These are phyloP conservation scores for Scophthalmus maximus DNA, from an alignment of 2,113 vertebrate species.

Conservation along the genomic window DNA sequence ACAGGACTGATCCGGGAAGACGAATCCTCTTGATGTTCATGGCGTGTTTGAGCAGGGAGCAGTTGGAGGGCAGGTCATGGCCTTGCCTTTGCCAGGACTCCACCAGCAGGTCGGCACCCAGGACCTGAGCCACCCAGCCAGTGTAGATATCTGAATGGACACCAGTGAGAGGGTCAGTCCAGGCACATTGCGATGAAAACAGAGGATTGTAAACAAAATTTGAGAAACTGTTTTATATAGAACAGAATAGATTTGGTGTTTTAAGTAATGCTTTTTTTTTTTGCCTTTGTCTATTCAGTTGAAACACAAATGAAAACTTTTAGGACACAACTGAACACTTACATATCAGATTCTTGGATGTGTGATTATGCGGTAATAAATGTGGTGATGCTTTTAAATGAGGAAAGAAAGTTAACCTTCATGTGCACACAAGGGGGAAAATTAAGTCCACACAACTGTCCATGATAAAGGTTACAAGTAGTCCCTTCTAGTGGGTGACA, in stretches of 20 bases:
- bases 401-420: too few relatives aligned
- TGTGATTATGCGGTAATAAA: too few relatives aligned
- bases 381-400: too few relatives aligned
- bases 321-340: too few relatives aligned
- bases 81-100: constrained; percentile 88
- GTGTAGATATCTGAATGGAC: constrained; percentile 88
- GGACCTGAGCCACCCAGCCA: constrained; percentile 90
- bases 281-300: not conserved
- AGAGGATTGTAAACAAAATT: not conserved
- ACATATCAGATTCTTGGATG: too few relatives aligned
- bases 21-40: constrained; percentile 86
- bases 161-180: not conserved
- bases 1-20: constrained; percentile 72
- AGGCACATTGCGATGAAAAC: too few relatives aligned
- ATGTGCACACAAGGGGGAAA: too few relatives aligned
- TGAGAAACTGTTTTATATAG: too few relatives aligned
- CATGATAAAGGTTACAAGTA: too few relatives aligned
- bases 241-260: not conserved
- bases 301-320: too few relatives aligned
- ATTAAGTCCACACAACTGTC: too few relatives aligned
- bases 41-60: constrained; percentile 88
- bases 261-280: not conserved
- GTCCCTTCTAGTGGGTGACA: too few relatives aligned
- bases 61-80: constrained; percentile 89
- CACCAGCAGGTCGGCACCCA: constrained; percentile 87